Base-by-base conservation (phyloP, 2,888 invertebrate species). In the Mongoloraphidia duomilia region DNA sequence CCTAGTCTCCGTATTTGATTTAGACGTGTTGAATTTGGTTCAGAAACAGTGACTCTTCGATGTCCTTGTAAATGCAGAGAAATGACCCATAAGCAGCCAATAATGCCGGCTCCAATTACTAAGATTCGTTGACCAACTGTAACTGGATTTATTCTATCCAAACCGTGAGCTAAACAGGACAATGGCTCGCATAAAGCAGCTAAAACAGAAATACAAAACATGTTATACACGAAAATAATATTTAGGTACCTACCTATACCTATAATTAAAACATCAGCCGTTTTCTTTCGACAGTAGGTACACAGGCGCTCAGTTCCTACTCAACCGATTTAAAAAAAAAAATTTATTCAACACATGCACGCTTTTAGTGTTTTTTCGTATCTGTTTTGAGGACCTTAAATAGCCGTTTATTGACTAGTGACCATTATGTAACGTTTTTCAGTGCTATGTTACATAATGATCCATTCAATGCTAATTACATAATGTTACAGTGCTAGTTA, bases 91-190 rank as follows among this genome's bases (percentile, higher is more conserved):
- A 85, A 65, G 58, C 77, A 78, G 59, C 84, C 84, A 54, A 84
- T 83, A 43, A 84, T 83, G 1, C 84, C 84, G 47, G 83, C 82
- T 0, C 84, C 84, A 1, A 75, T 70, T 0, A 84, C 65, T 0
- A 84, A 69, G 13, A 83, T 75, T 53, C 73, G 76, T 37, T 72
- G 61, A 0, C 82, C 81, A 0, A 84, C 70, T 1, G 70, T 59
- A 6, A 84, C 63, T 0, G 81, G 79, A 11, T 72, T 68, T 2
- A 80, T 73, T 45, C 73, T 70, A 56, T 83, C 77, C 70, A 76
- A 80, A 0, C 82, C 84, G 54, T 83, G 84, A 0, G 79, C 72
- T 2, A 84, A 68, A 57, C 84, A 84, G 0, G 84, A 82, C 44
- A 82, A 67, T 0, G 84, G 84, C 60, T 84, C 84, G 41, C 75